Evolutionary conservation across 2,113 vertebrate genomes (phyloP).

Genomic region (Ceuthmochares aereus): DNA sequence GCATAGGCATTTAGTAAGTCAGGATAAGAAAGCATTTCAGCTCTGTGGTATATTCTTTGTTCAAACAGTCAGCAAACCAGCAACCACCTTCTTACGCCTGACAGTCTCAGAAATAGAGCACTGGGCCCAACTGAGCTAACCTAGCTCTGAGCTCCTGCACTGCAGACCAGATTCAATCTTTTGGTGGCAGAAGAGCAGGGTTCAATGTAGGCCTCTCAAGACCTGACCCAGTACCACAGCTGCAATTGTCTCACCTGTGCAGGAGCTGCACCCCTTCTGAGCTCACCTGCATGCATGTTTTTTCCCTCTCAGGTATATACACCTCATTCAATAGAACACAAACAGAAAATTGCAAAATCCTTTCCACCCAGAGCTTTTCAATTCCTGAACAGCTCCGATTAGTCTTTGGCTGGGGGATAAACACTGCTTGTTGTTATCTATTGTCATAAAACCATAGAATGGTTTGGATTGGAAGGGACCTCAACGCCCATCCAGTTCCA

Average conservation of each 20-base stretch:
- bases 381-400: neutral
- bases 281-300: accelerated
- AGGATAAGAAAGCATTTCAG: neutral
- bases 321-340: neutral
- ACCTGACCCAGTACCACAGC: neutral
- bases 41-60: neutral
- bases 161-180: neutral
- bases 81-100: neutral
- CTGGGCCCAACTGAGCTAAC: neutral
- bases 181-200: neutral
- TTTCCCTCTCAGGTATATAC: neutral
- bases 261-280: neutral
- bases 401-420: neutral
- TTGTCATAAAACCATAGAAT: too few species aligned
- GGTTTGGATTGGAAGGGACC: too few species aligned
- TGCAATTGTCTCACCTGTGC: neutral
- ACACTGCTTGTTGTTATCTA: too few species aligned
- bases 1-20: neutral
- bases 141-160: neutral
- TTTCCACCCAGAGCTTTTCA: neutral
- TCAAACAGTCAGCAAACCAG: neutral
- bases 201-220: neutral
- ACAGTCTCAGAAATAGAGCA: neutral
- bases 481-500: too few species aligned
- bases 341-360: neutral